A percentile compares a stretch with the other conserved stretches of the same genome.
These are phyloP conservation scores for Meleagris gallopavo DNA, from an alignment of 2,113 vertebrate species.

Conservation along the genomic window DNA sequence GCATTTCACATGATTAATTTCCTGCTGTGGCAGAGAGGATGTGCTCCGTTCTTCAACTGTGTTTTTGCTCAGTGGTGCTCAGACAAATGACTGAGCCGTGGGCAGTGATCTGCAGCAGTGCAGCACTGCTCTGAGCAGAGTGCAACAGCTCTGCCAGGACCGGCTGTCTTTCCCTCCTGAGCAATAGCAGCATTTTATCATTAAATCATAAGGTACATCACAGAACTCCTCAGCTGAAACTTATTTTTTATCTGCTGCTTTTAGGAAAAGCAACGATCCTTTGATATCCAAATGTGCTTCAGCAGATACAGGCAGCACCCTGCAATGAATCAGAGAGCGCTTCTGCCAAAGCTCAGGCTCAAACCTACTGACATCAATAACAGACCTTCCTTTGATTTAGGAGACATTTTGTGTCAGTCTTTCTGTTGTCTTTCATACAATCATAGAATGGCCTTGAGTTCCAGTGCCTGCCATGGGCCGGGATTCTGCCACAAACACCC, in stretches of 20 bases:
- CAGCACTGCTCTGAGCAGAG: not conserved
- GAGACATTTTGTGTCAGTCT: not conserved
- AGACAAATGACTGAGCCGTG: not conserved
- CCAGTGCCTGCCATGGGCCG: not conserved
- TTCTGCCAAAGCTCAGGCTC: not conserved
- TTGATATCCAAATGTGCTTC: not conserved
- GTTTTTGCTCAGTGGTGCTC: conserved; percentile 14
- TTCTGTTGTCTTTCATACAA: not conserved
- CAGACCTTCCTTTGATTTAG: not conserved
- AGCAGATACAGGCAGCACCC: not conserved
- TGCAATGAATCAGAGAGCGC: not conserved
- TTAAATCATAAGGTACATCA: not conserved
- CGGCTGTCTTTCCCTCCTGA: not conserved
- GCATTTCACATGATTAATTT: not conserved
- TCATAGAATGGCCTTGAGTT: not conserved
- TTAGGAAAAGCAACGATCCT: not conserved
- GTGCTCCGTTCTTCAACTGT: not conserved
- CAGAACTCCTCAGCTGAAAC: not conserved
- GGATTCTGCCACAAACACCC: not conserved
- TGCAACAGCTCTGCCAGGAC: not conserved
- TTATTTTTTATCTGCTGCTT: not conserved
- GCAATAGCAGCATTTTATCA: not conserved
- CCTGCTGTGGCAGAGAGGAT: not conserved
- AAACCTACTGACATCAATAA: not conserved
- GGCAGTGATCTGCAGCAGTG: not conserved